Evolutionary conservation across 2,113 vertebrate genomes (phyloP).

Genomic region (Polypterus bichir): DNA sequence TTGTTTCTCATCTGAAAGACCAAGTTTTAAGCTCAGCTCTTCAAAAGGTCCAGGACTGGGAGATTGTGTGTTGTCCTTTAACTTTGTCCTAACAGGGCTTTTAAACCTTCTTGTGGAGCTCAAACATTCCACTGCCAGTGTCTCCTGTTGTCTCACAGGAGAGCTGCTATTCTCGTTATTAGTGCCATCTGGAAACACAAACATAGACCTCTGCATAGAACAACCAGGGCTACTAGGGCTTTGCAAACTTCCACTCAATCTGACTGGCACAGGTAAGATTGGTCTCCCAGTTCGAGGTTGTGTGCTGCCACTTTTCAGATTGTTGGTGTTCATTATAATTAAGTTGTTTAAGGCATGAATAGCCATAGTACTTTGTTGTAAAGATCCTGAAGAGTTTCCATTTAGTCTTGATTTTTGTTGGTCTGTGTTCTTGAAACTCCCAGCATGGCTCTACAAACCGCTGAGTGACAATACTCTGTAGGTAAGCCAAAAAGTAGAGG

Average conservation of each 20-base stretch:
- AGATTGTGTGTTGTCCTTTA: conserved; percentile 20
- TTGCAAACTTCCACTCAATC: conserved; percentile 40
- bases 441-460: too few species aligned
- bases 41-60: conserved; percentile 19
- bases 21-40: conserved; percentile 18
- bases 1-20: conserved; percentile 19
- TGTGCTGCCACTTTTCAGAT: conserved; percentile 46
- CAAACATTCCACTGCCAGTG: conserved; percentile 45
- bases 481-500: too few species aligned
- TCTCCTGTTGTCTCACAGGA: conserved; percentile 31
- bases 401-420: too few species aligned
- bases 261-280: conserved; percentile 53
- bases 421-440: too few species aligned
- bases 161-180: conserved; percentile 25
- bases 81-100: conserved; percentile 22
- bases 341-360: conserved; percentile 61
- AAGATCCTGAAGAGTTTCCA: background rate
- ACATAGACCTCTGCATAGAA: conserved; percentile 21
- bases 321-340: conserved; percentile 58
- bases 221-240: conserved; percentile 45
- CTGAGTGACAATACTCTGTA: too few species aligned
- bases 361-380: conserved; percentile 54
- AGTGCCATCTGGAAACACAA: conserved; percentile 50
- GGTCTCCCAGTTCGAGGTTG: conserved; percentile 41
- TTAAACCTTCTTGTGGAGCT: conserved; percentile 50